Conservation (phyloP, 1,140 invertebrate species). For the Tetragonula clypearis region DNA sequence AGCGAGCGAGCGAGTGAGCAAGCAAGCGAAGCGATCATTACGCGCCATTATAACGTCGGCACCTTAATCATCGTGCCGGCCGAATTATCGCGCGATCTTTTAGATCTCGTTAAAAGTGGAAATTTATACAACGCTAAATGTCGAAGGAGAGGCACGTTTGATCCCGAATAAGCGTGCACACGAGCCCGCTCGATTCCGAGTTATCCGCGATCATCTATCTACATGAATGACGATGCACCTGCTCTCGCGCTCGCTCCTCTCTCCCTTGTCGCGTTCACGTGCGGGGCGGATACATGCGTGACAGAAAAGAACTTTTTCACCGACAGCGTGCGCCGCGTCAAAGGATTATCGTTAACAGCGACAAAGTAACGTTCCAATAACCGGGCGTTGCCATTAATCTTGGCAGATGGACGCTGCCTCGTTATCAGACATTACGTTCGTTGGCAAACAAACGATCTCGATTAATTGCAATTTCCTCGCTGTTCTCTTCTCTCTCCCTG, state of each 20-base stretch:
- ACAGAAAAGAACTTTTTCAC: constrained; percentile 47
- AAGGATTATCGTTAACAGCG: constrained; percentile 47
- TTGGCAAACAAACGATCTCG: constrained; percentile 6
- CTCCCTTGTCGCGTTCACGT: constrained; percentile 24
- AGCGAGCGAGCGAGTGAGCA: no score
- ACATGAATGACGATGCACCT: constrained; percentile 66
- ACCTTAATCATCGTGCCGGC: constrained; percentile 60
- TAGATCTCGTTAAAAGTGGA: constrained; percentile 60
- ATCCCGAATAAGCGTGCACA: constrained; percentile 30
- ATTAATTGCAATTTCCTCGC: constrained; percentile 23
- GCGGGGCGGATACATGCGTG: constrained; percentile 34
- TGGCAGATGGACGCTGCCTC: constrained; percentile 20
- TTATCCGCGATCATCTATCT: constrained; percentile 68
- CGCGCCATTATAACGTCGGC: constrained; percentile 65
- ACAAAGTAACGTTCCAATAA: constrained; percentile 38
- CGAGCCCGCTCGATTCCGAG: constrained; percentile 51
- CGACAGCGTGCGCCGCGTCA: not conserved
- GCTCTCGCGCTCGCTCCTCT: constrained; percentile 24
- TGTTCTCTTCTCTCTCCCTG: not conserved
- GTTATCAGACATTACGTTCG: constrained; percentile 20
- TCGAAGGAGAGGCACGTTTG: constrained; percentile 32
- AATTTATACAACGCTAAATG: constrained; percentile 67
- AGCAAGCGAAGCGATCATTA: constrained; percentile 52
- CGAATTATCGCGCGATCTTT: constrained; percentile 59
- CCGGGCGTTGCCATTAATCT: constrained; percentile 25